Evolutionary conservation across 2,888 invertebrate genomes (phyloP).

Genomic region (Parelbella ahira): DNA sequence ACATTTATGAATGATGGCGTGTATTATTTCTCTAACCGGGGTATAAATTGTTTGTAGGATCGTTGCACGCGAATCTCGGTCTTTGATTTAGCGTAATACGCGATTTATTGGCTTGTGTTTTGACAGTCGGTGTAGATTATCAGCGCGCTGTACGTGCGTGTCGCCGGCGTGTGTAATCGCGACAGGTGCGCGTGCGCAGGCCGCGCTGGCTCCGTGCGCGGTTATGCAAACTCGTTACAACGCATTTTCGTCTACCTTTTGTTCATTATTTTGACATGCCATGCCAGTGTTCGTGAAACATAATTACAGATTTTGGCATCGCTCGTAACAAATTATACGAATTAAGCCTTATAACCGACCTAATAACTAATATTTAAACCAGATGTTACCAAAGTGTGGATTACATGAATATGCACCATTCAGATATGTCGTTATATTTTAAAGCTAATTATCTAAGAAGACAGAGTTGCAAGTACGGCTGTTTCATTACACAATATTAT

Average conservation of each 20-base stretch:
- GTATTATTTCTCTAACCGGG: slow-evolving; percentile 9
- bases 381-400: slow-evolving; percentile 1
- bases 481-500: too few relatives aligned
- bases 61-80: slow-evolving; percentile 15
- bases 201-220: slow-evolving; percentile 9
- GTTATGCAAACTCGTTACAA: slow-evolving; percentile 20
- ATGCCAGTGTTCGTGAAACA: slow-evolving; percentile 7
- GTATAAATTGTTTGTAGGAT: slow-evolving; percentile 8
- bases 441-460: too few relatives aligned
- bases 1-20: slow-evolving; percentile 21
- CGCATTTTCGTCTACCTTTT: slow-evolving; percentile 20
- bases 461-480: too few relatives aligned
- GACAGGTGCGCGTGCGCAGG: slow-evolving; percentile 22
- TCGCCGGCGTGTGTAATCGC: slow-evolving; percentile 20
- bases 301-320: slow-evolving; percentile 5
- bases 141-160: slow-evolving; percentile 24
- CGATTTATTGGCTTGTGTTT: slow-evolving; percentile 22
- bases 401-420: slow-evolving; percentile 1
- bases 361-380: slow-evolving; percentile 13
- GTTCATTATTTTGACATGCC: slow-evolving; percentile 25
- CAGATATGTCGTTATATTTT: too few relatives aligned
- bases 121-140: slow-evolving; percentile 19
- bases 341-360: slow-evolving; percentile 13
- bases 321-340: slow-evolving; percentile 6
- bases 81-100: slow-evolving; percentile 21